Percentiles rank a stretch among this genome's conserved stretches.
Conservation (phyloP, 1,140 invertebrate species). For the Halictus rubicundus region DNA sequence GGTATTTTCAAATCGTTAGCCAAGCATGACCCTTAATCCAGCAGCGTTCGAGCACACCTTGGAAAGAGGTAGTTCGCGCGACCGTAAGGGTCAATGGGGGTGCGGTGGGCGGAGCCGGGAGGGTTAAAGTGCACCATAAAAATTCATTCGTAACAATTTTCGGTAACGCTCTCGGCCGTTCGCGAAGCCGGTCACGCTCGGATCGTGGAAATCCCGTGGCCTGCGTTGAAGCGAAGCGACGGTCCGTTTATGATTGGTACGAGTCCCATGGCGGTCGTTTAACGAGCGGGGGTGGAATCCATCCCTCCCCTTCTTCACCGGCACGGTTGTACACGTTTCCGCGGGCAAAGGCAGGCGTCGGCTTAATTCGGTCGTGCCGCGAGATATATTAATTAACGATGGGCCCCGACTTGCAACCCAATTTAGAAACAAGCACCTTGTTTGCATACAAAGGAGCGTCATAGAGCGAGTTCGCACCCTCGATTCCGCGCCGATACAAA, state of each 20-base stretch:
- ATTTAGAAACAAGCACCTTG: conserved; percentile 70
- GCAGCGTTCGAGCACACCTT: not conserved
- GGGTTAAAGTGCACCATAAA: conserved; percentile 3
- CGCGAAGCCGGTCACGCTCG: conserved; percentile 44
- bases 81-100: not conserved
- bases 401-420: conserved; percentile 64
- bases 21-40: not conserved
- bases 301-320: not conserved
- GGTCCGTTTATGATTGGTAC: conserved; percentile 67
- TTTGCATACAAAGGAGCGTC: conserved; percentile 67
- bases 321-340: not conserved
- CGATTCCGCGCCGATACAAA: conserved; percentile 56
- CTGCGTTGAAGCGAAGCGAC: conserved; percentile 24
- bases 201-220: conserved; percentile 33
- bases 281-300: conserved; percentile 29
- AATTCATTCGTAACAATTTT: conserved; percentile 41
- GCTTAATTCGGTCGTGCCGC: conserved; percentile 58
- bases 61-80: not conserved
- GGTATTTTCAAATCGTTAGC: not conserved
- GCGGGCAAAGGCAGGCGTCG: conserved; percentile 2
- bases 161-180: no score
- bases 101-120: no score
- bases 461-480: conserved; percentile 51
- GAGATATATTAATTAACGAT: conserved; percentile 73
- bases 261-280: conserved; percentile 69